phyloP scores from a whole-genome alignment of 2,113 vertebrate genomes.

The Etheostoma cragini region DNA sequence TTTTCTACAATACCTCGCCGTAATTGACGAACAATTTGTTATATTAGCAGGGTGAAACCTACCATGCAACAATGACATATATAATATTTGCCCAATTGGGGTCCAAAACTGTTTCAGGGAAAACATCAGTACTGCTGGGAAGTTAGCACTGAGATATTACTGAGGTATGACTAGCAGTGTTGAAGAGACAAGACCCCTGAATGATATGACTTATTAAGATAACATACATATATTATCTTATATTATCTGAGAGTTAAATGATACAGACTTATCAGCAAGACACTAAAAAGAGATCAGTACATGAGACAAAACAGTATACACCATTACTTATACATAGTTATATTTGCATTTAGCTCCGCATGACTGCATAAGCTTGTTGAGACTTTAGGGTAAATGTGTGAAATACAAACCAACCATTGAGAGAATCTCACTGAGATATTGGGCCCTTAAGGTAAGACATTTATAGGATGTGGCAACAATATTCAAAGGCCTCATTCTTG shows the following conservation, averaged over 20 bases:
- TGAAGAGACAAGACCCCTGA: neutral
- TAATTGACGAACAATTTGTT: constrained; percentile 24
- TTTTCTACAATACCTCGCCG: constrained; percentile 10
- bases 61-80: constrained; percentile 24
- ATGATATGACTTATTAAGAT: neutral
- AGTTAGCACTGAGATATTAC: neutral
- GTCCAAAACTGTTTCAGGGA: neutral
- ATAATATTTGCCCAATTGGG: constrained; percentile 7
- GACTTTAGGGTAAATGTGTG: neutral
- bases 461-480: constrained; percentile 8
- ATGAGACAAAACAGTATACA: constrained; percentile 12
- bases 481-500: constrained; percentile 53
- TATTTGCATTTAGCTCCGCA: constrained; percentile 38
- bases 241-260: constrained; percentile 29
- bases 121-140: neutral
- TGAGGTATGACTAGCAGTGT: neutral
- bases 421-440: constrained; percentile 10
- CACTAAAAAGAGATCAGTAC: neutral
- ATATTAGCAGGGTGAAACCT: constrained; percentile 34
- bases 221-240: neutral
- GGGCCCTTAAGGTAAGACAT: constrained; percentile 40
- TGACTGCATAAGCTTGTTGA: neutral
- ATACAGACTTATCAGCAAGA: neutral
- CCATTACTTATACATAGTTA: neutral
- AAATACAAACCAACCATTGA: constrained; percentile 26